Percentiles rank a stretch among this genome's conserved stretches.
These are phyloP conservation scores for Calcarius ornatus DNA, from an alignment of 2,113 vertebrate species.

Conservation along the genomic window DNA sequence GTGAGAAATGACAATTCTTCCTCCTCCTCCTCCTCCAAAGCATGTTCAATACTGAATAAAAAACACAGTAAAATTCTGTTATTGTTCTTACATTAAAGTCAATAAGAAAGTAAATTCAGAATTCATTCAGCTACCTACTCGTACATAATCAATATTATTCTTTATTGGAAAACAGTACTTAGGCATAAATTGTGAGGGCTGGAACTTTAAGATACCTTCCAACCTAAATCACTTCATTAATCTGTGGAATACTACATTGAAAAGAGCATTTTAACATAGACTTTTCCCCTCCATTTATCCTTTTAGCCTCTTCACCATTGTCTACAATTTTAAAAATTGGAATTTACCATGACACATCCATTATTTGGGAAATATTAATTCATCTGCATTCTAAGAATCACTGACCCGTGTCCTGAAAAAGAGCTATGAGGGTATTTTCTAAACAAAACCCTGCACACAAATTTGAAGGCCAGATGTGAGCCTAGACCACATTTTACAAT, in stretches of 20 bases:
- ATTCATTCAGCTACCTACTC: not conserved
- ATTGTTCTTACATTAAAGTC: not conserved
- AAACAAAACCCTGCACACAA: not conserved
- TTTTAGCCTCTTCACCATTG: not conserved
- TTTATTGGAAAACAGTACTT: not conserved
- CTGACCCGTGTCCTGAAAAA: not conserved
- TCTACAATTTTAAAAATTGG: not conserved
- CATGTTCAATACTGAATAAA: not conserved
- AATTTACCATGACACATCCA: not conserved
- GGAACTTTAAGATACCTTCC: not conserved
- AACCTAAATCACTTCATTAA: not conserved
- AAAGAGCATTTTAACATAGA: not conserved
- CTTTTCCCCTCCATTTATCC: not conserved
- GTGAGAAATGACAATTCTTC: not conserved
- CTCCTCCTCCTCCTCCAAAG: not conserved
- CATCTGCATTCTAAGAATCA: not conserved
- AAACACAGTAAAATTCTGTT: not conserved
- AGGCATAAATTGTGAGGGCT: not conserved
- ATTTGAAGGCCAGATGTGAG: not conserved
- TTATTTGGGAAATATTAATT: not conserved
- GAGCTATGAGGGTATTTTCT: not conserved
- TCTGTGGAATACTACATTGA: not conserved
- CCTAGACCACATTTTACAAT: not conserved
- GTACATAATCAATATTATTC: not conserved
- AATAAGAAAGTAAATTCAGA: not conserved